Evolutionary conservation across 2,113 vertebrate genomes (phyloP).

Genomic region (Pteruthius melanotis): DNA sequence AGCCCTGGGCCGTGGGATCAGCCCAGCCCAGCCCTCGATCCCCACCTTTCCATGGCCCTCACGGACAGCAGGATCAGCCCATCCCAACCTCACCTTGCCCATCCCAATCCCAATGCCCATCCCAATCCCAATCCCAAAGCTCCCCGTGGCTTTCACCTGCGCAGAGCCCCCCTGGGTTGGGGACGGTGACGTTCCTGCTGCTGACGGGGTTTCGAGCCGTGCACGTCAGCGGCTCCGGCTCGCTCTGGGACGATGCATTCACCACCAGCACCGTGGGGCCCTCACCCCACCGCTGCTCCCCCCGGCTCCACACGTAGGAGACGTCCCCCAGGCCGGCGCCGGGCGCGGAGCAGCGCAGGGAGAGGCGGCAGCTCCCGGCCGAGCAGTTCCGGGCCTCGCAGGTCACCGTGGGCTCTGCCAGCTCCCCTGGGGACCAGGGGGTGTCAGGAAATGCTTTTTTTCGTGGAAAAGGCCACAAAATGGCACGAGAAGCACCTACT

Average conservation of each 20-base stretch:
- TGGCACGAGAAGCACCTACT: rapidly evolving
- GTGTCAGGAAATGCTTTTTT: background rate
- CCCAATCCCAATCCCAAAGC: background rate
- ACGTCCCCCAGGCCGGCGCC: rapidly evolving
- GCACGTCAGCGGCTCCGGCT: rapidly evolving
- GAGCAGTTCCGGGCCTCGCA: background rate
- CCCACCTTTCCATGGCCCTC: too few species aligned
- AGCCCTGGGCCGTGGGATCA: background rate
- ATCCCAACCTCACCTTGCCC: too few species aligned
- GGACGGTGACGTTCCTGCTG: rapidly evolving
- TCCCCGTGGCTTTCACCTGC: background rate
- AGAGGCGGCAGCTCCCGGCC: rapidly evolving
- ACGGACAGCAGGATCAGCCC: too few species aligned
- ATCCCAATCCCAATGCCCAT: background rate
- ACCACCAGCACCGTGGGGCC: background rate
- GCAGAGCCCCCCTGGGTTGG: rapidly evolving
- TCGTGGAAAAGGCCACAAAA: too few species aligned
- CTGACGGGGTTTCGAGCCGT: background rate
- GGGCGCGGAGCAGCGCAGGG: rapidly evolving
- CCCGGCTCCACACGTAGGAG: rapidly evolving
- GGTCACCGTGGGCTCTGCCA: background rate
- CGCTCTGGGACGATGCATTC: rapidly evolving
- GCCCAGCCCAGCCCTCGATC: background rate
- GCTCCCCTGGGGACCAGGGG: background rate
- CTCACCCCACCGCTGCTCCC: rapidly evolving